Base-by-base conservation (phyloP, 1,140 invertebrate genomes). In the Oncopodura yosiiana region DNA sequence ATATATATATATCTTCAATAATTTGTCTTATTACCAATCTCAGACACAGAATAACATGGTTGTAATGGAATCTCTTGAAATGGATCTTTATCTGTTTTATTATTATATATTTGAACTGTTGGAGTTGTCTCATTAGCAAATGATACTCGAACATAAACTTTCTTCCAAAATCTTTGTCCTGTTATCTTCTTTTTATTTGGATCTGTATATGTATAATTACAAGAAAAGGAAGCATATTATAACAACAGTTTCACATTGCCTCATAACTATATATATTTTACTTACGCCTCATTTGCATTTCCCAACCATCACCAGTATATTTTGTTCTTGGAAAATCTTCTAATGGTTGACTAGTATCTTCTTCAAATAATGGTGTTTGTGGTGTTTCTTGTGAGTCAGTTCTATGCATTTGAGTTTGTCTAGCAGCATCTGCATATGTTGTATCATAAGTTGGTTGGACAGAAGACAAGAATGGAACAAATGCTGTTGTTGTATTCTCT, bases 171-270 rank as follows among this genome's bases (percentile, higher is more conserved):
- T 56, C 93, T 77, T 66, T 93, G 89, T 4, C 89, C 89, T 0
- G 94, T 97, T 51, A 99, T 89, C 71, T 95, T 97, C 77, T 99
- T 99, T 70, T 98, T 98, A 63, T 90, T 92, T 4, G 94, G 94
- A 66, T 95, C n/a, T n/a, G n/a, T n/a, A n/a, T n/a, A n/a, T n/a
- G n/a, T n/a, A n/a, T n/a, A n/a, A n/a, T n/a, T n/a, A n/a, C n/a
- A n/a, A n/a, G n/a, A n/a, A n/a, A n/a, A n/a, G n/a, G n/a, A n/a
- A n/a, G n/a, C n/a, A n/a, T n/a, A n/a, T n/a, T n/a, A n/a, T n/a
- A n/a, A n/a, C n/a, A n/a, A n/a, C n/a, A n/a, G n/a, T n/a, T n/a
- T n/a, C n/a, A n/a, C n/a, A n/a, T n/a, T n/a, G n/a, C n/a, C n/a
- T n/a, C n/a, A n/a, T n/a, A n/a, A n/a, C n/a, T n/a, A n/a, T n/a